These are phyloP conservation scores for Tenthredo livida DNA, from an alignment of 2,888 invertebrate genomes.

Conservation along the genomic window DNA sequence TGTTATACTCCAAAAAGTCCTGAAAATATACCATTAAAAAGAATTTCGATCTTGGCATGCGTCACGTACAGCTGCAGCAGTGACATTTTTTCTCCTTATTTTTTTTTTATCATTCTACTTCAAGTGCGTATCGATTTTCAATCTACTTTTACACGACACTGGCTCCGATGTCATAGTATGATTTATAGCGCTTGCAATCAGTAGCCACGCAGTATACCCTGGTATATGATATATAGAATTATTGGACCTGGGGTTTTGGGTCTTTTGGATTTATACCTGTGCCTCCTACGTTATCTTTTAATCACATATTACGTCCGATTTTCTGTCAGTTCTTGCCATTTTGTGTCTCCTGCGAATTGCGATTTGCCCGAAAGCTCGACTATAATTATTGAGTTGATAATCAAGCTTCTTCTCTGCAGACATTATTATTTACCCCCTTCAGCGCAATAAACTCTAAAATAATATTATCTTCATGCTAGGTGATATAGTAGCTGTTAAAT, in stretches of 20 bases:
- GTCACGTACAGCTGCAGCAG: background rate
- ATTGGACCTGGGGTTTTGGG: background rate
- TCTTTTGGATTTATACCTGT: background rate
- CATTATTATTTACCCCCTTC: background rate
- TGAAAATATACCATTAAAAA: background rate
- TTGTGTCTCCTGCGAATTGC: background rate
- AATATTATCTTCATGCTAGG: background rate
- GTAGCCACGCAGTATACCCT: background rate
- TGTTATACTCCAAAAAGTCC: background rate
- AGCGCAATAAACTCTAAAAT: background rate
- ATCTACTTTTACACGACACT: constrained; percentile 15
- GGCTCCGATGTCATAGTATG: background rate
- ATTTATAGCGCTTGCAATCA: constrained; percentile 35
- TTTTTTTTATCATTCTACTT: background rate
- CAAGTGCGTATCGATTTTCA: constrained; percentile 21
- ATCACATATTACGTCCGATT: background rate
- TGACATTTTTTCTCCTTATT: background rate
- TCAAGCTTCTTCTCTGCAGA: background rate
- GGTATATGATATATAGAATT: constrained; percentile 1
- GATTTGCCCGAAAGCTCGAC: background rate
- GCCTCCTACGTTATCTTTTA: background rate
- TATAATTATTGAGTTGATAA: background rate
- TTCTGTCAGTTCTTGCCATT: background rate
- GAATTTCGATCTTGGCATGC: background rate
- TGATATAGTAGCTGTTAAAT: constrained; percentile 4